Percentiles rank a stretch among this genome's conserved stretches.
Conservation (phyloP, 1,140 invertebrate genomes). For the Drosophila erecta region DNA sequence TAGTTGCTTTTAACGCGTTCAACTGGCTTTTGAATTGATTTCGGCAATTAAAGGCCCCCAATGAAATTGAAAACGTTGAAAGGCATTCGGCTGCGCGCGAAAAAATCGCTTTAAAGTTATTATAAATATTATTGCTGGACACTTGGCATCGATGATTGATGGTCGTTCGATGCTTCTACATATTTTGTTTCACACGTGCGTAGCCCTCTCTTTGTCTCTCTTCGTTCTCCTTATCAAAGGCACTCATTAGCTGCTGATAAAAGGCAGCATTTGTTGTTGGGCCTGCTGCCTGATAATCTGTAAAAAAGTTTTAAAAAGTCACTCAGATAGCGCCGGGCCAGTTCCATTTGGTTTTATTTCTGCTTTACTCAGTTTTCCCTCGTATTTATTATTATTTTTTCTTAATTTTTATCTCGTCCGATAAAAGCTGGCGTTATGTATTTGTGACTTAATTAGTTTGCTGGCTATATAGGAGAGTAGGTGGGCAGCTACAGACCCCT, state of each 20-base stretch:
- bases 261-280: constrained; percentile 32
- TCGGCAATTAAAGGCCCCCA: constrained; percentile 78
- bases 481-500: constrained; percentile 44
- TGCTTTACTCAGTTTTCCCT: constrained; percentile 13
- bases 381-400: constrained; percentile 29
- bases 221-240: constrained; percentile 41
- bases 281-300: constrained; percentile 57
- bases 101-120: constrained; percentile 70
- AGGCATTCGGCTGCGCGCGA: constrained; percentile 46
- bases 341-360: constrained; percentile 44
- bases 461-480: constrained; percentile 31
- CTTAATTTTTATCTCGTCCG: constrained; percentile 58
- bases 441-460: constrained; percentile 79
- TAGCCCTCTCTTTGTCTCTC: constrained; percentile 18
- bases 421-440: constrained; percentile 78
- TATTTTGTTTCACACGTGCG: constrained; percentile 53
- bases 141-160: constrained; percentile 72
- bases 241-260: constrained; percentile 74
- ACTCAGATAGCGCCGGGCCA: constrained; percentile 41
- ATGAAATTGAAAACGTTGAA: constrained; percentile 79
- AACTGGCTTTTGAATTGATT: constrained; percentile 80
- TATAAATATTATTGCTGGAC: constrained; percentile 73
- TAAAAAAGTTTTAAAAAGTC: constrained; percentile 16
- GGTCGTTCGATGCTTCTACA: constrained; percentile 34
- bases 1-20: constrained; percentile 78